Conservation (phyloP, 92 coral and sea anemone species). For the Pocillopora grandis region DNA sequence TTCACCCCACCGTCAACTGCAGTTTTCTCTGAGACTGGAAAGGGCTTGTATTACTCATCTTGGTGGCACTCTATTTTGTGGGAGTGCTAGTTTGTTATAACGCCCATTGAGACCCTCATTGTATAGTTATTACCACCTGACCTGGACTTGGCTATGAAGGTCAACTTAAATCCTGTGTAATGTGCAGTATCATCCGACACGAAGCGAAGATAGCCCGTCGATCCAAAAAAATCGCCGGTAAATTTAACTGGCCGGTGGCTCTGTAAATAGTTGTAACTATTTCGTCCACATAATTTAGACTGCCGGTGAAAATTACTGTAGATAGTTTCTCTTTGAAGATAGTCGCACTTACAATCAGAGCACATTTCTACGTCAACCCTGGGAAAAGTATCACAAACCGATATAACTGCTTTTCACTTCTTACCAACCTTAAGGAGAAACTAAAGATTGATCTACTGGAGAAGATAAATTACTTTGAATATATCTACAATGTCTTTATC, state of each 20-base stretch:
- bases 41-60: too few species aligned
- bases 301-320: not conserved
- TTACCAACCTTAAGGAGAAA: not conserved
- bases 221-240: too few species aligned
- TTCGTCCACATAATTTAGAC: not conserved
- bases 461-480: too few species aligned
- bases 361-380: slow-evolving; percentile 19
- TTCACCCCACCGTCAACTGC: too few species aligned
- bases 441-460: too few species aligned
- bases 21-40: too few species aligned
- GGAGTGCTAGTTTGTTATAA: too few species aligned
- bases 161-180: slow-evolving; percentile 15
- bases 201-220: not conserved
- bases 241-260: too few species aligned
- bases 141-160: not conserved
- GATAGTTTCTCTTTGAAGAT: not conserved
- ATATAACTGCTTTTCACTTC: not conserved
- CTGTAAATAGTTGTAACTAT: not conserved
- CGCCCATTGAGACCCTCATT: too few species aligned
- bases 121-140: not conserved
- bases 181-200: slow-evolving; percentile 15
- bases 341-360: slow-evolving; percentile 5
- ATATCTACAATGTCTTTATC: too few species aligned
- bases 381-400: not conserved
- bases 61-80: too few species aligned